Percentiles rank a stretch among this genome's conserved stretches.
Conservation (phyloP, 2,797 vertebrate genomes). For the Heliangelus exortis region DNA sequence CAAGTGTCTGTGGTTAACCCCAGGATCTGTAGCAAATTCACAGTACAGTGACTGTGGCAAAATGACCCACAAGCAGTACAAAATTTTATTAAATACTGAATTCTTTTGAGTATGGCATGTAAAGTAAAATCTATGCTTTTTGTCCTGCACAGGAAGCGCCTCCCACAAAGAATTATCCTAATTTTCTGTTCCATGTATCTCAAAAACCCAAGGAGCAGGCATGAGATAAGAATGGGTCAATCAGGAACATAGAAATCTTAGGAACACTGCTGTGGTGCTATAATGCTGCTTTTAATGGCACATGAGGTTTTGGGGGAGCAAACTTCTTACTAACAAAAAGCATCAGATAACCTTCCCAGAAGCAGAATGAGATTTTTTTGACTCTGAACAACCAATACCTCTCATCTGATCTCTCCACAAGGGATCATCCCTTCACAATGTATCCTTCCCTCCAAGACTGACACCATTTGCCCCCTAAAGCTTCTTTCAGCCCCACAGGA, state of each 20-base stretch:
- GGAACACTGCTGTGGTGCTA: neutral
- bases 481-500: neutral
- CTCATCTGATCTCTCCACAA: neutral
- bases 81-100: neutral
- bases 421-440: neutral
- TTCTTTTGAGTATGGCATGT: neutral
- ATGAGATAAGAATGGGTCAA: fast-evolving
- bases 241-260: neutral
- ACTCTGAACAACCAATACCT: neutral
- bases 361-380: neutral
- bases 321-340: neutral
- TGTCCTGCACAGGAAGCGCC: neutral
- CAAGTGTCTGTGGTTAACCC: neutral
- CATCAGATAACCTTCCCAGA: neutral
- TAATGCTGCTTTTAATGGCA: neutral
- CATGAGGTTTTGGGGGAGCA: neutral
- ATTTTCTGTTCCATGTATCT: neutral
- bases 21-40: neutral
- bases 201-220: neutral
- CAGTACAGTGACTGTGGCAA: neutral
- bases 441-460: neutral
- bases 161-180: neutral
- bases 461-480: neutral
- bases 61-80: neutral
- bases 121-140: neutral